phyloP scores from a whole-genome alignment of 37 sponge, comb jelly and placozoan species.

The Spongia lamella region DNA sequence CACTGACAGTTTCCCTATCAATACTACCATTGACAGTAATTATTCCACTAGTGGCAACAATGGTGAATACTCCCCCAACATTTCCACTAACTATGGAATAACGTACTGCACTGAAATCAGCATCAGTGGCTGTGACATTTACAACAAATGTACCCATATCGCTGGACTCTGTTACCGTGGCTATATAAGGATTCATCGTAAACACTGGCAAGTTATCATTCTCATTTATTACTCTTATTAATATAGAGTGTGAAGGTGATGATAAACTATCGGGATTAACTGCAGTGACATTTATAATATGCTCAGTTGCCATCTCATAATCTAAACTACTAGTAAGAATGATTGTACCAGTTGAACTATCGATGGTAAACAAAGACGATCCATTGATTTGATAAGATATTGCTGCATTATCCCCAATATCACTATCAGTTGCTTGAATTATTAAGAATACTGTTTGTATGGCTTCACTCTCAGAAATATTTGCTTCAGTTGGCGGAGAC shows the following conservation, averaged over 20 bases:
- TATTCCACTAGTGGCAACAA: background rate
- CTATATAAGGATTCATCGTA: background rate
- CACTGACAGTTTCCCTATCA: background rate
- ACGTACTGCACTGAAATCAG: constrained; percentile 58
- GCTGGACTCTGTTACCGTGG: constrained; percentile 29
- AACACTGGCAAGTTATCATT: constrained; percentile 75
- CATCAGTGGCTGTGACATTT: constrained; percentile 47
- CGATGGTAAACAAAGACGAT: constrained; percentile 23
- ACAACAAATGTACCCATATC: background rate
- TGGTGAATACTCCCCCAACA: no score
- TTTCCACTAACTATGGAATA: constrained; percentile 34
- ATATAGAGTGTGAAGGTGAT: no score
- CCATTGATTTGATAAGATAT: constrained; percentile 17
- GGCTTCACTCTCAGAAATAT: constrained; percentile 8
- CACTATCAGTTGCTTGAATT: constrained; percentile 59
- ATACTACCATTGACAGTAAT: background rate
- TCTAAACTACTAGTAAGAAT: constrained; percentile 33
- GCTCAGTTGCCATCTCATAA: constrained; percentile 36
- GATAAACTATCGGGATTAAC: constrained; percentile 20
- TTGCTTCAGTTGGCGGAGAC: background rate
- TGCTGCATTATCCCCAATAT: constrained; percentile 42
- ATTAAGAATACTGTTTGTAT: constrained; percentile 2
- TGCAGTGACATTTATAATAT: constrained; percentile 38
- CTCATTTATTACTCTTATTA: constrained; percentile 34
- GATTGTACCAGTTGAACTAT: constrained; percentile 28